These are phyloP conservation scores for Marcusenius ussheri DNA, from an alignment of 2,113 vertebrate species.

Conservation along the genomic window DNA sequence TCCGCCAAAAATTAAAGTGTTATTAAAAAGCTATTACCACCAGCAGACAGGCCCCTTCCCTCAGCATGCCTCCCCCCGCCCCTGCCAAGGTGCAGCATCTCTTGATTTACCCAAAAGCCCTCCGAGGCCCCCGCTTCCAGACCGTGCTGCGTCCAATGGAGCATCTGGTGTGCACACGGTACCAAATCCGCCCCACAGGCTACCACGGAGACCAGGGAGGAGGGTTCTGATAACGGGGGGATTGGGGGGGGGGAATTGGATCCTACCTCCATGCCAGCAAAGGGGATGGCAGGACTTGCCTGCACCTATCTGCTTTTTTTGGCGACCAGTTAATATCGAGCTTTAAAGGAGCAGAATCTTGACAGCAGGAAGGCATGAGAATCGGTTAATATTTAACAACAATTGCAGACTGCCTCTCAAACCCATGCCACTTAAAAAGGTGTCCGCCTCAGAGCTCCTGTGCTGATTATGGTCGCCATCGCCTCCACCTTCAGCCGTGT, in stretches of 20 bases:
- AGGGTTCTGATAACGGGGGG: conserved; percentile 13
- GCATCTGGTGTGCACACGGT: conserved; percentile 40
- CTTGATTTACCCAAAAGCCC: conserved; percentile 32
- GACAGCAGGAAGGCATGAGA: not conserved
- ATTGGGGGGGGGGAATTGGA: not conserved
- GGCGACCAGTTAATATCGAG: conserved; percentile 31
- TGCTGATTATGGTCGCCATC: not conserved
- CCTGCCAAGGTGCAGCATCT: conserved; percentile 9
- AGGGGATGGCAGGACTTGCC: conserved; percentile 36
- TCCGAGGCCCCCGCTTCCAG: conserved; percentile 22
- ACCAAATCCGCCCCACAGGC: conserved; percentile 43
- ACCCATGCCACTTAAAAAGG: not conserved
- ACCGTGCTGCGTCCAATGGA: conserved; percentile 40
- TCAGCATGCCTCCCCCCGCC: no score
- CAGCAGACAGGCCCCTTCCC: not conserved
- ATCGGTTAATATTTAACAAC: not conserved
- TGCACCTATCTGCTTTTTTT: conserved; percentile 34
- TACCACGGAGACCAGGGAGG: conserved; percentile 26
- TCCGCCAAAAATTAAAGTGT: not conserved
- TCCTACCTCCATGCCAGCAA: conserved; percentile 30
- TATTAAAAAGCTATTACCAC: conserved; percentile 9
- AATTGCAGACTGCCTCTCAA: not conserved
- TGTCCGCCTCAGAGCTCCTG: not conserved
- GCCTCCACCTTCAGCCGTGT: not conserved
- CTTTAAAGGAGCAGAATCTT: not conserved